phyloP scores from a whole-genome alignment of 1,140 invertebrate genomes.

The Drosophila chauvacae region DNA sequence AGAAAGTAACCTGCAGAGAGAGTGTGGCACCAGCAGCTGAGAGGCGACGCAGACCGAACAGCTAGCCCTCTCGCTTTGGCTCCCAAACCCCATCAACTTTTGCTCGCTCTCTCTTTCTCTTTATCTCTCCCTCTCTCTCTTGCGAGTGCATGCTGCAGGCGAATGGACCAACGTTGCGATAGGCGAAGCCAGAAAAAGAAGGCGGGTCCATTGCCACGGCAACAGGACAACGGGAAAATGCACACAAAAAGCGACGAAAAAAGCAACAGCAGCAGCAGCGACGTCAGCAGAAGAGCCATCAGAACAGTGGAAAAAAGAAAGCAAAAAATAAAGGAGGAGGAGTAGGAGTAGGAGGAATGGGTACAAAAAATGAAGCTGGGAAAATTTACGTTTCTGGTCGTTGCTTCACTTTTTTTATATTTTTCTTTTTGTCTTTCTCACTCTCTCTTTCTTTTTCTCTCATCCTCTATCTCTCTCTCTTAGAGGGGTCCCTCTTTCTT shows the following conservation, averaged over 20 bases:
- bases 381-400: conserved; percentile 56
- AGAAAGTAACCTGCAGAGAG: conserved; percentile 22
- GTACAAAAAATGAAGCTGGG: conserved; percentile 44
- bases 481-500: conserved; percentile 2
- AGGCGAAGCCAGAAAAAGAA: conserved; percentile 75
- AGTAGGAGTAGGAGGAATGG: background rate
- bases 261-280: conserved; percentile 32
- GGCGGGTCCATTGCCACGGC: conserved; percentile 78
- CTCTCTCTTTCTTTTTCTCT: conserved; percentile 1
- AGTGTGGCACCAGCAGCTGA: conserved; percentile 19
- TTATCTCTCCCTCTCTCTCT: conserved; percentile 23
- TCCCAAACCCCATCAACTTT: background rate
- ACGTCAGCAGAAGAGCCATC: conserved; percentile 24
- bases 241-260: conserved; percentile 48
- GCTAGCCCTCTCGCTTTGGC: conserved; percentile 27
- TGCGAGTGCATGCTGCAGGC: conserved; percentile 58
- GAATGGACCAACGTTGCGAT: conserved; percentile 62
- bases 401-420: conserved; percentile 22
- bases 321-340: conserved; percentile 2
- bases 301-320: conserved; percentile 40
- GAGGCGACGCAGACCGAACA: conserved; percentile 20
- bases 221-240: conserved; percentile 62
- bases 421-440: background rate
- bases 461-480: conserved; percentile 17
- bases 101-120: conserved; percentile 26